phyloP scores from a whole-genome alignment of 2,888 invertebrate genomes.

The Penaeus monodon region DNA sequence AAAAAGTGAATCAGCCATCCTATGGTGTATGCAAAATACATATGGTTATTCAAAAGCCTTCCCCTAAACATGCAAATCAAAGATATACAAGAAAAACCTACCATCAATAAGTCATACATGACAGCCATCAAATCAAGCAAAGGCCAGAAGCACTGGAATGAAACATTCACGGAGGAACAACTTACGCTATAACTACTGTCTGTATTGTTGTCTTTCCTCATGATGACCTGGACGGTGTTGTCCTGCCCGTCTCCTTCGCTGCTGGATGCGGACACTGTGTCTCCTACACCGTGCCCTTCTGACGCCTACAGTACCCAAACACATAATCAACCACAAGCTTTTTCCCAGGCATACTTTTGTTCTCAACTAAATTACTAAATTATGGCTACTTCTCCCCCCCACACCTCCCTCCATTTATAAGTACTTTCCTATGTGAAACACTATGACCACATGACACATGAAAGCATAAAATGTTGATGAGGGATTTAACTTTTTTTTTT shows the following conservation, averaged over 20 bases:
- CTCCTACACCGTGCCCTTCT: constrained; percentile 58
- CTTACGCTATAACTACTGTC: constrained; percentile 64
- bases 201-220: constrained; percentile 62
- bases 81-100: neutral
- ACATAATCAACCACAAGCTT: neutral
- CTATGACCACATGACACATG: no score
- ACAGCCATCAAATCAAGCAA: neutral
- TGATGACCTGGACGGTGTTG: constrained; percentile 65
- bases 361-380: no score
- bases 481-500: no score
- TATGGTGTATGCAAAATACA: no score
- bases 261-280: constrained; percentile 61
- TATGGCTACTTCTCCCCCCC: no score
- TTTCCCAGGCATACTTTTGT: no score
- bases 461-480: no score
- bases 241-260: constrained; percentile 60
- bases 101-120: constrained; percentile 7
- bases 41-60: no score
- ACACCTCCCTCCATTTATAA: no score
- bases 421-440: no score
- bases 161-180: constrained; percentile 8
- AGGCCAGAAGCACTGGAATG: neutral
- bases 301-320: constrained; percentile 49
- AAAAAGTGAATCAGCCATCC: neutral
- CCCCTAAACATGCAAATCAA: no score